Evolutionary conservation across 2,888 invertebrate genomes (phyloP).

Genomic region (Halocaridina rubra): DNA sequence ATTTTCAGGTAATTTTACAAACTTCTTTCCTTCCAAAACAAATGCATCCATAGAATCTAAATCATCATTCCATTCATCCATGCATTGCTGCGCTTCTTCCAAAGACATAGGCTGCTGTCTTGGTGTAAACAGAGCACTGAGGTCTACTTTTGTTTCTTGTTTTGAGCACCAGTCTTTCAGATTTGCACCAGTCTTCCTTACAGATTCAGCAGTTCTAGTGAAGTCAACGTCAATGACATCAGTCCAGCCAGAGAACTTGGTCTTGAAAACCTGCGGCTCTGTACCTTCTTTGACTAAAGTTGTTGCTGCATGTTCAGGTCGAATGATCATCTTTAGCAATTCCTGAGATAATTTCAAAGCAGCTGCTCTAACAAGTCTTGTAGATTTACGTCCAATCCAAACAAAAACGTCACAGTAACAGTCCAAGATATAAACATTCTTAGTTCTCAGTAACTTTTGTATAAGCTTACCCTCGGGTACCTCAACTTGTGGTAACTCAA

Average conservation of each 20-base stretch:
- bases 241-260: constrained; percentile 97
- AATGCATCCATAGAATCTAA: constrained; percentile 97
- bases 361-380: constrained; percentile 92
- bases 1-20: constrained; percentile 94
- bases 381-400: constrained; percentile 98
- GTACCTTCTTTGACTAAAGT: constrained; percentile 88
- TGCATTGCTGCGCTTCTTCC: constrained; percentile 86
- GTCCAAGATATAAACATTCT: constrained; percentile 96
- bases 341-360: constrained; percentile 97
- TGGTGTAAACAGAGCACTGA: constrained; percentile 94
- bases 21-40: constrained; percentile 95
- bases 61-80: constrained; percentile 98
- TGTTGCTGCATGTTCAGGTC: constrained; percentile 86
- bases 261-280: constrained; percentile 92
- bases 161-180: constrained; percentile 90
- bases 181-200: constrained; percentile 95
- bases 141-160: constrained; percentile 91
- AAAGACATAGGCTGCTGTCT: constrained; percentile 89
- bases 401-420: constrained; percentile 94
- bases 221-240: constrained; percentile 99
- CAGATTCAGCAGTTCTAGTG: constrained; percentile 97
- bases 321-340: constrained; percentile 89
- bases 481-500: constrained; percentile 91
- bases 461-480: constrained; percentile 77
- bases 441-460: constrained; percentile 83